Percentiles rank a stretch among this genome's conserved stretches.
These are phyloP conservation scores for Acanthurus leucopareius DNA, from an alignment of 2,797 vertebrate species.

Conservation along the genomic window DNA sequence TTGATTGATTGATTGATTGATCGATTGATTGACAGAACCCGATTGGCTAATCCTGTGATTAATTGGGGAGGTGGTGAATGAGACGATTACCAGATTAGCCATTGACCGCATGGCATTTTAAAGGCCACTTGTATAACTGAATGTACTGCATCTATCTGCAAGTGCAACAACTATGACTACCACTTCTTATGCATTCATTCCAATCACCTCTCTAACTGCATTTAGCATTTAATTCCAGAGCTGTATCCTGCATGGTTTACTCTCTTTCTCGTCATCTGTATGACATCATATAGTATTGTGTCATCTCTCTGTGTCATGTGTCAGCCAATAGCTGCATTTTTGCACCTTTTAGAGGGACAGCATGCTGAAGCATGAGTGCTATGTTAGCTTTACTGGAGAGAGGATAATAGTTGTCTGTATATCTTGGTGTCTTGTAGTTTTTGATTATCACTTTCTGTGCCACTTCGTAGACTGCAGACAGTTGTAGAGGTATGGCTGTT, in stretches of 20 bases:
- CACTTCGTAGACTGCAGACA: constrained; percentile 57
- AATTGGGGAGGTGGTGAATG: constrained; percentile 83
- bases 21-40: constrained; percentile 62
- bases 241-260: constrained; percentile 85
- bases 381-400: constrained; percentile 71
- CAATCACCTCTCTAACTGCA: constrained; percentile 86
- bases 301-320: constrained; percentile 82
- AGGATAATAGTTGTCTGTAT: constrained; percentile 63
- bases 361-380: constrained; percentile 83
- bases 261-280: constrained; percentile 82
- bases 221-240: constrained; percentile 80
- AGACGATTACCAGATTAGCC: constrained; percentile 79
- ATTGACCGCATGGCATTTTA: constrained; percentile 83
- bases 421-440: constrained; percentile 59
- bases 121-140: constrained; percentile 81
- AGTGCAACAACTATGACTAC: constrained; percentile 83
- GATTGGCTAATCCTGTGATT: constrained; percentile 84
- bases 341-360: constrained; percentile 77
- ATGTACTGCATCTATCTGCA: constrained; percentile 85
- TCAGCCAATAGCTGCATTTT: constrained; percentile 79
- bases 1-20: constrained; percentile 64
- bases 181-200: constrained; percentile 84
- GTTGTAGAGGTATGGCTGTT: constrained; percentile 60
- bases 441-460: constrained; percentile 58
- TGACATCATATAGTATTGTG: constrained; percentile 78